phyloP scores from a whole-genome alignment of 1,140 invertebrate species.

The Bombus difficillimus region DNA sequence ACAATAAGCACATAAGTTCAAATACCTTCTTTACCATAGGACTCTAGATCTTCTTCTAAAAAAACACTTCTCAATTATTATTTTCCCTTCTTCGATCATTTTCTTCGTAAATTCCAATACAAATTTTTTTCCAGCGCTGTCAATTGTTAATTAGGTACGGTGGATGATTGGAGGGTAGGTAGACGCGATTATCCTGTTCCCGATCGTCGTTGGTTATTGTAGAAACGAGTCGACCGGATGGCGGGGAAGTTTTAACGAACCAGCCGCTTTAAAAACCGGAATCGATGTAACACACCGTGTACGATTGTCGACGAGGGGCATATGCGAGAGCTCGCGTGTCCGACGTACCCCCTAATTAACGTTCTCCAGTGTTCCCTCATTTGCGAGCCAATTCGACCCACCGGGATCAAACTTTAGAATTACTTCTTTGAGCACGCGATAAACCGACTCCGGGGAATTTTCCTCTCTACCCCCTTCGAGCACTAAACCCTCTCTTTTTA shows the following conservation, averaged over 20 bases:
- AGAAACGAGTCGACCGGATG: neutral
- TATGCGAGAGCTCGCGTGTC: constrained; percentile 12
- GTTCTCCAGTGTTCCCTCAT: constrained; percentile 5
- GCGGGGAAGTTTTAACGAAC: constrained; percentile 30
- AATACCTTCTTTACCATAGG: no score
- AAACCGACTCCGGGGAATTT: neutral
- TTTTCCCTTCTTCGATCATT: neutral
- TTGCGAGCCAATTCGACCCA: constrained; percentile 14
- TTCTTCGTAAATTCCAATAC: neutral
- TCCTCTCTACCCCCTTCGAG: no score
- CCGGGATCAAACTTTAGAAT: constrained; percentile 34
- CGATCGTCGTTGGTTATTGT: constrained; percentile 1
- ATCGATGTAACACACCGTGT: constrained; percentile 20
- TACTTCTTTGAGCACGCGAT: constrained; percentile 25
- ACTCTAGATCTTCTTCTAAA: no score
- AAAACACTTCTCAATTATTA: neutral
- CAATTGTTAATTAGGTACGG: neutral
- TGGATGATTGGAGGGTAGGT: neutral
- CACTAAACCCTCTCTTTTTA: neutral
- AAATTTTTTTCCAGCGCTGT: neutral
- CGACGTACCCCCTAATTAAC: constrained; percentile 45
- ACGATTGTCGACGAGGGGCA: neutral
- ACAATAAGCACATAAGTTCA: no score
- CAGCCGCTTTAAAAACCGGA: neutral
- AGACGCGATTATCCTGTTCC: neutral